Conservation (phyloP, 2,113 vertebrate genomes). For the Callorhinus ursinus region DNA sequence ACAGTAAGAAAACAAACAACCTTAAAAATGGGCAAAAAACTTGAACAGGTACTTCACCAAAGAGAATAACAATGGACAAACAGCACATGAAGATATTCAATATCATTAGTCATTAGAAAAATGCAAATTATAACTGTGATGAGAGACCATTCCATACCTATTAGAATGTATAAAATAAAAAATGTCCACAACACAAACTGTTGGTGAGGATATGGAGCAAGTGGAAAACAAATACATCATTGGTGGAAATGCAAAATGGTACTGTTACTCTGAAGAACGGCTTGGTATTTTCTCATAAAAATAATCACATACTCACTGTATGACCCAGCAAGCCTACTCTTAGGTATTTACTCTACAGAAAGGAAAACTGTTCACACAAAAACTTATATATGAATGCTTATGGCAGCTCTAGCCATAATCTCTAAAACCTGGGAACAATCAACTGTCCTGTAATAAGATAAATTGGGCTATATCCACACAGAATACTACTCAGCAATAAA, state of each 20-base stretch:
- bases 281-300: neutral
- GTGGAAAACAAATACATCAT: neutral
- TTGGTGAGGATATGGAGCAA: neutral
- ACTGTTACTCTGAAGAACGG: neutral
- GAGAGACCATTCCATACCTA: neutral
- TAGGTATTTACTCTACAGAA: neutral
- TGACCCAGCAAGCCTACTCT: neutral
- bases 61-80: neutral
- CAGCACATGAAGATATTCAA: neutral
- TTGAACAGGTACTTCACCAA: neutral
- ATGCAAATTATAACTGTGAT: neutral
- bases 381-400: neutral
- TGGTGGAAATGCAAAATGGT: neutral
- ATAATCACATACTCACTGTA: neutral
- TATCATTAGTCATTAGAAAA: neutral
- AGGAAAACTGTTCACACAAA: neutral
- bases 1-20: neutral
- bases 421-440: neutral
- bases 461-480: neutral
- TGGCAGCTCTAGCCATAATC: neutral
- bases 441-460: slow-evolving; percentile 8
- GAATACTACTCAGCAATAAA: neutral
- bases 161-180: neutral
- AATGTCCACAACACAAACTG: neutral
- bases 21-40: slow-evolving; percentile 12